phyloP scores from a whole-genome alignment of 2,888 invertebrate genomes.

The Lampropteryx suffumata region DNA sequence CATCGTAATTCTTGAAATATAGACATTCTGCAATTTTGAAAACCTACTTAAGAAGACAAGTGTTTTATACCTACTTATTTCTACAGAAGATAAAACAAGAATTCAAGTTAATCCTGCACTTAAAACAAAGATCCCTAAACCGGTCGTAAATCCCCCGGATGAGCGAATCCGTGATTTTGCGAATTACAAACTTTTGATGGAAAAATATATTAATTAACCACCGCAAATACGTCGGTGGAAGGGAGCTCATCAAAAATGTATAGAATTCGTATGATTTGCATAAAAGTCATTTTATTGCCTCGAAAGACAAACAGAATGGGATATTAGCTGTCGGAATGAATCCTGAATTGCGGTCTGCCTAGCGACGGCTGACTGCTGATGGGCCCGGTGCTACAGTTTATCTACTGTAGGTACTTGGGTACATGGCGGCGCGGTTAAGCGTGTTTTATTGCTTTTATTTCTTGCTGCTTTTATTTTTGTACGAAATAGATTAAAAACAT shows the following conservation, averaged over 20 bases:
- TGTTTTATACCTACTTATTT: background rate
- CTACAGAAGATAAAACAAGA: slow-evolving; percentile 8
- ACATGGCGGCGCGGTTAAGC: slow-evolving; percentile 3
- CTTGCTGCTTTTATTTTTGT: background rate
- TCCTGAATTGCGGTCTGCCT: slow-evolving; percentile 59
- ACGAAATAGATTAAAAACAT: background rate
- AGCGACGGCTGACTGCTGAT: slow-evolving; percentile 11
- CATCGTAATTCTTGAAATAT: too few relatives aligned
- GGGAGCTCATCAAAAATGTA: slow-evolving; percentile 80
- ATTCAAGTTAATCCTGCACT: slow-evolving; percentile 18
- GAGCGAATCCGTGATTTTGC: slow-evolving; percentile 52
- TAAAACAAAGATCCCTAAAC: slow-evolving; percentile 28
- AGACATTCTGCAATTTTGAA: too few relatives aligned
- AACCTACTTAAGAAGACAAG: too few relatives aligned
- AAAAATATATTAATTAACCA: slow-evolving; percentile 79
- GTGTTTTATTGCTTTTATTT: slow-evolving; percentile 17
- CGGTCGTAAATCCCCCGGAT: slow-evolving; percentile 33
- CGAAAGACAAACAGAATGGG: slow-evolving; percentile 82
- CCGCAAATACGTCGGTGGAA: slow-evolving; percentile 63
- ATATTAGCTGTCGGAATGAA: slow-evolving; percentile 78
- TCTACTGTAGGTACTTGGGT: slow-evolving; percentile 1
- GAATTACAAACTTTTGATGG: slow-evolving; percentile 70
- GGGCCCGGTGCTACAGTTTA: slow-evolving; percentile 12
- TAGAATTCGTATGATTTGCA: slow-evolving; percentile 83
- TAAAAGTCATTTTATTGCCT: slow-evolving; percentile 83